These are phyloP conservation scores for Phyllostomus hastatus DNA, from an alignment of 2,113 vertebrate species.

Conservation along the genomic window DNA sequence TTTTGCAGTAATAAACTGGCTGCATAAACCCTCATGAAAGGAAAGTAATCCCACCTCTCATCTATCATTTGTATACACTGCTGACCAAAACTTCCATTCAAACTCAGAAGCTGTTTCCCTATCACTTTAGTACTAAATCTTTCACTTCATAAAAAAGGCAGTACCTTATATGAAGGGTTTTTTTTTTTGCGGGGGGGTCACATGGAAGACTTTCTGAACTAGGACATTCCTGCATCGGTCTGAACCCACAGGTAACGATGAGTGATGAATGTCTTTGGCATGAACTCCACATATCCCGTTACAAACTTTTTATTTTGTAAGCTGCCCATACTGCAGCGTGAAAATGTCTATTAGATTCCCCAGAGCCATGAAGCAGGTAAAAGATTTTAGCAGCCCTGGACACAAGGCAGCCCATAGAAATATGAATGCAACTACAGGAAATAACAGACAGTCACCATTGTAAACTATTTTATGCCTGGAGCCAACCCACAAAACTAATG, in stretches of 20 bases:
- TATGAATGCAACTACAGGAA: constrained; percentile 59
- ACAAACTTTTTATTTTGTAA: constrained; percentile 45
- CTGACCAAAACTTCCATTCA: constrained; percentile 37
- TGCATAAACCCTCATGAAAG: not conserved
- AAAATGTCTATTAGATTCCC: constrained; percentile 53
- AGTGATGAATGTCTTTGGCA: constrained; percentile 37
- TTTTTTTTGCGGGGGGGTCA: not conserved
- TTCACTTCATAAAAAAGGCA: constrained; percentile 23
- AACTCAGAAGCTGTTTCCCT: not conserved
- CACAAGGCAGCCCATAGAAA: constrained; percentile 43
- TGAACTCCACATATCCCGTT: not conserved
- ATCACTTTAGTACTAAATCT: constrained; percentile 44
- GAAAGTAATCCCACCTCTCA: not conserved
- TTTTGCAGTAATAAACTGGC: not conserved
- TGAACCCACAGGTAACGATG: constrained; percentile 48
- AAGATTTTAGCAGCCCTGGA: constrained; percentile 48
- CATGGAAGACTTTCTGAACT: not conserved
- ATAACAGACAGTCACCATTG: constrained; percentile 46
- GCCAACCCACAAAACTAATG: constrained; percentile 61
- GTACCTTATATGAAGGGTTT: not conserved
- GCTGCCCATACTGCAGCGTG: not conserved
- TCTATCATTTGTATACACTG: not conserved
- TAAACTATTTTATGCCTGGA: constrained; percentile 52
- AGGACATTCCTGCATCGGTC: constrained; percentile 22
- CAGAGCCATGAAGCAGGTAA: constrained; percentile 44